Conservation (phyloP, 2,113 vertebrate species). For the Mionectes macconnelli region DNA sequence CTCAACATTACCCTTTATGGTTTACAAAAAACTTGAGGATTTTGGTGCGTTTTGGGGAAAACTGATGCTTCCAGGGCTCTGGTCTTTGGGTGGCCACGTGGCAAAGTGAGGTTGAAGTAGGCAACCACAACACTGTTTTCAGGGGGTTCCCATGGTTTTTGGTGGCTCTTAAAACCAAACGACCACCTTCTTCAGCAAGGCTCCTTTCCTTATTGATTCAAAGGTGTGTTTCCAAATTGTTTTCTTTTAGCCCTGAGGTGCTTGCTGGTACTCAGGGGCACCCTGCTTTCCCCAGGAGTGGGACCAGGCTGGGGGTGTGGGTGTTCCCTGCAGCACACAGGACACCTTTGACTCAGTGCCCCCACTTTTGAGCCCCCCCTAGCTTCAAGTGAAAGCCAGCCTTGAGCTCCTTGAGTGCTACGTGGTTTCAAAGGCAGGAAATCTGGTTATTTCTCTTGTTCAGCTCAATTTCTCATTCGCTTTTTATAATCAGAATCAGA, state of each 20-base stretch:
- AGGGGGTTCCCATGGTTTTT: neutral
- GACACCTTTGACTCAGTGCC: neutral
- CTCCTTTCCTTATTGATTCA: neutral
- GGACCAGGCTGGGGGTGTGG: neutral
- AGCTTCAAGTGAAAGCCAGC: neutral
- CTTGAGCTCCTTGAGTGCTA: fast-evolving
- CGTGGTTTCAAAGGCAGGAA: neutral
- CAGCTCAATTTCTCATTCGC: neutral
- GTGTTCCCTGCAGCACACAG: neutral
- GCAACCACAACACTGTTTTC: neutral
- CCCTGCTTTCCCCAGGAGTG: neutral
- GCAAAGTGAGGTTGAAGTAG: neutral
- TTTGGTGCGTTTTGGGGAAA: neutral
- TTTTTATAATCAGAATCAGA: neutral
- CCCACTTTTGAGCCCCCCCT: fast-evolving
- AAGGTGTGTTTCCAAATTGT: neutral
- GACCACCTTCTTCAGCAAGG: neutral
- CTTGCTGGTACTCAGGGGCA: neutral
- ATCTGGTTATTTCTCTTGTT: neutral
- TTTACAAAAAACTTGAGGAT: neutral
- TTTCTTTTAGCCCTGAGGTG: fast-evolving
- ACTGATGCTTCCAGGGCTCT: neutral
- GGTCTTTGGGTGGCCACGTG: neutral
- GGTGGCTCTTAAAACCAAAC: neutral
- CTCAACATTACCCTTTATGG: neutral